Evolutionary conservation across 1,140 invertebrate genomes (phyloP), one percentile per base, ranked within the genome.

Genomic region (Hyles euphorbiae): DNA sequence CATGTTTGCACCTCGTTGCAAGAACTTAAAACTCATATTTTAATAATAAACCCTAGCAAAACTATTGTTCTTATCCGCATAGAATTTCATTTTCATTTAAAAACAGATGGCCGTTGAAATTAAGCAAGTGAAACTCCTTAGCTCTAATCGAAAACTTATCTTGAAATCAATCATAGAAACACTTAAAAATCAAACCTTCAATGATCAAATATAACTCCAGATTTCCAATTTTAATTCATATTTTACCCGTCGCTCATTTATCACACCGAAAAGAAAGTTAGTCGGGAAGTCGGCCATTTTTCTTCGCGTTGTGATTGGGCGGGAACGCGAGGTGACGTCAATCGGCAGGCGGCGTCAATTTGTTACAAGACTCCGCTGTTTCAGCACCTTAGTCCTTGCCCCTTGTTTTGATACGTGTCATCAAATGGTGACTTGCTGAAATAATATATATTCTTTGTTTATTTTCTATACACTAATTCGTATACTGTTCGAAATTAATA

Each of bases 221-320:
- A 52, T 11, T 7, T 34, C n/a, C 32, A 47, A 47, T 48, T 47
- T 11, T 56, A 34, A 48, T 56, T 56, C 54, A 48, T 48, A 56
- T 34, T 47, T 47, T 33, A 56, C 47, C 54, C 32, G 5, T 9
- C 44, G 10, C 22, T 56, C 44, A 43, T 56, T 56, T 48, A 48
- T 56, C 54, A 56, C 11, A 36, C 43, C 46, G 10, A 55, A 55
- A 33, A 48, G 32, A 56, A 56, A 47, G 46, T 56, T 56, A 48
- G 54, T 22, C 32, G 54, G 34, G 43, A 54, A 54, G 36, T 54
- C 53, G 53, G 44, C 33, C 54, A 54, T 56, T 56, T 56, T 56
- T 56, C 54, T 32, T 48, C 12, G 32, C 44, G n/a, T 32, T 40
- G 45, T 33, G 45, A 56, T 56, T 47, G 54, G 45, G 11, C 54